These are phyloP conservation scores for Meghimatium bilineatum DNA, from an alignment of 2,888 invertebrate species.

Conservation along the genomic window DNA sequence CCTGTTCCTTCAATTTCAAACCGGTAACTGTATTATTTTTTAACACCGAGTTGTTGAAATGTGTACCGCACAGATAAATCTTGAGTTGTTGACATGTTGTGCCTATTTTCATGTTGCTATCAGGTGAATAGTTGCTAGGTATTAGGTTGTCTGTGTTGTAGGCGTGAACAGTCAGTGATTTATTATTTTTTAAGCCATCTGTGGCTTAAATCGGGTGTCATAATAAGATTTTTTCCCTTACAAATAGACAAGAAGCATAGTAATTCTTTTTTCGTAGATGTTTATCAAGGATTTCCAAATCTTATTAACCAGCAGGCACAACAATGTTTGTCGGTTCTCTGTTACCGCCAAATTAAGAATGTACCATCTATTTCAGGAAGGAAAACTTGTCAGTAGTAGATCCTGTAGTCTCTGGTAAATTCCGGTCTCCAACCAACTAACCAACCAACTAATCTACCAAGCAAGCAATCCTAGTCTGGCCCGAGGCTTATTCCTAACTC, in stretches of 20 bases:
- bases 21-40: not conserved
- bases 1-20: slow-evolving; percentile 3
- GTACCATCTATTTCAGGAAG: no score
- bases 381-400: no score
- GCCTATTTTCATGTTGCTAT: not conserved
- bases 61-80: not conserved
- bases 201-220: not conserved
- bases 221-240: not conserved
- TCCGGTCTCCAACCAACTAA: no score
- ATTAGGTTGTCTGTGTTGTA: not conserved
- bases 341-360: no score
- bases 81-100: not conserved
- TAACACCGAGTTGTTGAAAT: not conserved
- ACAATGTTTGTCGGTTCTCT: no score
- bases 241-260: not conserved
- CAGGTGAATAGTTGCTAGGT: not conserved
- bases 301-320: no score
- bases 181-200: not conserved
- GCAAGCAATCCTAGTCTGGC: no score
- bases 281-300: no score
- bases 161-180: not conserved
- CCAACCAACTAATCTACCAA: no score
- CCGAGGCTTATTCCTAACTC: no score
- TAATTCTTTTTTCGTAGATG: not conserved
- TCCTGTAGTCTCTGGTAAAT: no score